Base-by-base conservation (phyloP, 2,113 vertebrate species). In the Lampris incognitus region DNA sequence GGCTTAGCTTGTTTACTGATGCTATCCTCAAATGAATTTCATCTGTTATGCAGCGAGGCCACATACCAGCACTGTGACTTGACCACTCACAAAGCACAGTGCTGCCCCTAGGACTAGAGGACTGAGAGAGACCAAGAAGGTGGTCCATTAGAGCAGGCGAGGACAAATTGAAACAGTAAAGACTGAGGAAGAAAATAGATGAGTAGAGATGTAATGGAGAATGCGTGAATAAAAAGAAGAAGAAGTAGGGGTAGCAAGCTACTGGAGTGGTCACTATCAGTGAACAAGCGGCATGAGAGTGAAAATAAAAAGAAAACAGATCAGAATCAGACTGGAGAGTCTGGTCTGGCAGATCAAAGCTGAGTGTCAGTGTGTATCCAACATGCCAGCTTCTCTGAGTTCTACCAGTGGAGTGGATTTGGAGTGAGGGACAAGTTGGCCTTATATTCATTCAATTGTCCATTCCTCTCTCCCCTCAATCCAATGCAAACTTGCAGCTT, bases 261-360 rank as follows among this genome's bases (percentile, higher is more conserved):
- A 11, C 7, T 24, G 39, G 7, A 46, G 7, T 7, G 4, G 54
- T 7, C 0, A 39, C 61, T 79, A 68, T 74, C 76, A 73, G 52
- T 5, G 44, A 46, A 46, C 4, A 7, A 7, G 44, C 1, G 57
- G 44, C 52, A 44, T 1, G 0, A 46, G 39, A 55, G 36, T 50
- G n/a, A 55, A 81, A 75, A 40, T 4, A 36, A 69, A 58, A 68
- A 46, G 7, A 74, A 64, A 40, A 42, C 61, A 7, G 2, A 37
- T 9, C 39, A 3, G 50, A 76, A 50, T 55, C 48, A 65, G 76
- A 61, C 46, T 52, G 62, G 54, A 83, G 61, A 58, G 48, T 74
- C 36, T 54, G 73, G 10, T 63, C 62, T 54, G 78, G 63, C 70
- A 60, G 79, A 82, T 82, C 64, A 76, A 85, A 86, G 72, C 63